phyloP scores from a whole-genome alignment of 2,113 vertebrate species.

The Tupaia chinensis region DNA sequence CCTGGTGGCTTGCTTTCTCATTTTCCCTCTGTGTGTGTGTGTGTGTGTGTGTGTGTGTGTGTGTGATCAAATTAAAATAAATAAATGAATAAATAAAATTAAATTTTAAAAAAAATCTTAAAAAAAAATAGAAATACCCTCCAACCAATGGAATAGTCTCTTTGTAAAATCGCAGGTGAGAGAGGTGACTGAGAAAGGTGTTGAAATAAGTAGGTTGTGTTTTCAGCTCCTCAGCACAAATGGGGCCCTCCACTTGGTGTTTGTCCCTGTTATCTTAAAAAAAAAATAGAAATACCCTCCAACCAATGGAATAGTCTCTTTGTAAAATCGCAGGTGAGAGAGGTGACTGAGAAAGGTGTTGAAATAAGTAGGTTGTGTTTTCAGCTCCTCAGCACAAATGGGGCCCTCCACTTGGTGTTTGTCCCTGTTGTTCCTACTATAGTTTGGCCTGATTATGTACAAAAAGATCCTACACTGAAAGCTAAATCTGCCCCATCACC shows the following conservation, averaged over 20 bases:
- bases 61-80: no score
- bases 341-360: accelerated
- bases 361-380: no score
- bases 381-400: neutral
- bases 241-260: neutral
- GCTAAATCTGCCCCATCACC: neutral
- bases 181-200: neutral
- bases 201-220: no score
- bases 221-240: neutral
- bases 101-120: no score
- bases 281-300: neutral
- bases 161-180: neutral
- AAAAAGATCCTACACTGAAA: neutral
- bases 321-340: neutral
- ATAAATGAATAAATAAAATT: no score
- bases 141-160: neutral
- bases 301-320: neutral
- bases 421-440: neutral
- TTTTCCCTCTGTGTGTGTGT: no score
- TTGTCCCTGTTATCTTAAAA: neutral
- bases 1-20: no score
- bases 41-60: no score
- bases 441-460: neutral
- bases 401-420: neutral
- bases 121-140: neutral